Conservation (phyloP, 2,797 vertebrate genomes). For the Lerista edwardsae region DNA sequence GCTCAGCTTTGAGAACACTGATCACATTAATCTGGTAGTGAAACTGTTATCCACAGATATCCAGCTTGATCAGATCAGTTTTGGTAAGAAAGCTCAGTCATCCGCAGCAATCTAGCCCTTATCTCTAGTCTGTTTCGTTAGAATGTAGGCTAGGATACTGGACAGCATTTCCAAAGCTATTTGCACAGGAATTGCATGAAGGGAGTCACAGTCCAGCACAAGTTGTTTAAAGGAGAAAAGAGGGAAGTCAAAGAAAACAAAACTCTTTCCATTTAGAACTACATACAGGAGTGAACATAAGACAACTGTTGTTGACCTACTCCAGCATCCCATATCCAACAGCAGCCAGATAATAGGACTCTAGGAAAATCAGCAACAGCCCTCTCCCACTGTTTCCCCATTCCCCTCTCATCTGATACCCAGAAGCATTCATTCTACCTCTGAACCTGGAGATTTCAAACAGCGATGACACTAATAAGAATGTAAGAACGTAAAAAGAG, state of each 20-base stretch:
- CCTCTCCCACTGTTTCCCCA: background rate
- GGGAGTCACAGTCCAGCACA: background rate
- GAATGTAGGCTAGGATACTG: background rate
- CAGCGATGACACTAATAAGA: background rate
- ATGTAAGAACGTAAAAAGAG: too few species aligned
- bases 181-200: background rate
- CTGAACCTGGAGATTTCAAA: background rate
- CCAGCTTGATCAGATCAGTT: background rate
- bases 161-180: background rate
- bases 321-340: background rate
- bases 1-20: background rate
- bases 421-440: background rate
- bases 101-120: background rate
- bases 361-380: background rate
- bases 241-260: background rate
- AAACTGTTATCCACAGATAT: background rate
- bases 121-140: background rate
- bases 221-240: background rate
- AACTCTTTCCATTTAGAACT: background rate
- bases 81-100: background rate
- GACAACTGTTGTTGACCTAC: background rate
- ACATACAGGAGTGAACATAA: background rate
- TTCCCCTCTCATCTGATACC: too few species aligned
- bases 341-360: background rate
- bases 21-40: background rate